These are phyloP conservation scores for Masticophis lateralis DNA, from an alignment of 2,797 vertebrate species.

Conservation along the genomic window DNA sequence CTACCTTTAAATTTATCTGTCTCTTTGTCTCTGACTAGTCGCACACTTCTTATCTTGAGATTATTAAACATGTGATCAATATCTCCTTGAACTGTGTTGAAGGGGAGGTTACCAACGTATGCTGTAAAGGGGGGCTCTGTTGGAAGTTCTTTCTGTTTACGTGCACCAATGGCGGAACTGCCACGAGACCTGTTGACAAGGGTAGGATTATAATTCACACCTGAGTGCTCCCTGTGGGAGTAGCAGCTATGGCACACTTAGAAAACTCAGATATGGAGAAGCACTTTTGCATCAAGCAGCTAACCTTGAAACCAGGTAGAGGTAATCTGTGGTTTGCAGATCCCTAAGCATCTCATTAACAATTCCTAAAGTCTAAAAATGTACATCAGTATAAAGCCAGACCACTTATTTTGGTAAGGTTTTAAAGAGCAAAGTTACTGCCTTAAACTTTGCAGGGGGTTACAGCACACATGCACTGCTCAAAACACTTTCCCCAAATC, in stretches of 20 bases:
- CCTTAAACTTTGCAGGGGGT: neutral
- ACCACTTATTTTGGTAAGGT: neutral
- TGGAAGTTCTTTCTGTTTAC: constrained; percentile 94
- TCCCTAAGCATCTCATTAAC: neutral
- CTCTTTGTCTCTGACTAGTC: constrained; percentile 97
- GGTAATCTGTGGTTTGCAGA: neutral
- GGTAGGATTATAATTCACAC: constrained; percentile 36
- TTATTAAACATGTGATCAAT: constrained; percentile 98
- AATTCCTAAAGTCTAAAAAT: neutral
- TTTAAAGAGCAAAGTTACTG: neutral
- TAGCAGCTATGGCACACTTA: neutral
- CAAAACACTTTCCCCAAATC: neutral
- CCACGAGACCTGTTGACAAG: constrained; percentile 71
- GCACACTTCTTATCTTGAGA: constrained; percentile 88
- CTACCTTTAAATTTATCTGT: constrained; percentile 99
- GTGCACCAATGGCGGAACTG: constrained; percentile 77
- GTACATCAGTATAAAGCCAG: neutral
- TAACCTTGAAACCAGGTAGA: neutral
- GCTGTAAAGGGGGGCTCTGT: constrained; percentile 97
- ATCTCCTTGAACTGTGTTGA: constrained; percentile 97
- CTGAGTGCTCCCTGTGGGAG: neutral
- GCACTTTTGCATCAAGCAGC: neutral
- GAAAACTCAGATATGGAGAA: neutral
- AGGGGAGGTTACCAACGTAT: constrained; percentile 94
- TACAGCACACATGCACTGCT: neutral